Base-by-base conservation (phyloP, 2,888 invertebrate genomes). In the Maniola hyperantus region DNA sequence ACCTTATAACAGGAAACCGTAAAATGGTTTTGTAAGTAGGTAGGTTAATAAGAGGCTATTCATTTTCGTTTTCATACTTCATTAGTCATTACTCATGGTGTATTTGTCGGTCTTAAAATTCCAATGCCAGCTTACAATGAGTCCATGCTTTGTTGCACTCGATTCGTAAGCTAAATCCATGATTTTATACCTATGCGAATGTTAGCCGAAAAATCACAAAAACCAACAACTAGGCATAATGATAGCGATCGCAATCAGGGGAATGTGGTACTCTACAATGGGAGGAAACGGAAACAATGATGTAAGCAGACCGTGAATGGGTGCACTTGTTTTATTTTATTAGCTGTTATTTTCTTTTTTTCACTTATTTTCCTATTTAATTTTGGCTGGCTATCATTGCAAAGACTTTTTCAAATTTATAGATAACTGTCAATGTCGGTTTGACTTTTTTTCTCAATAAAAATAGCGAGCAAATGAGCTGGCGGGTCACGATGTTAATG, bases 241-340 rank as follows among this genome's bases (percentile, higher is more conserved):
- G 48, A 53, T 62, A 62, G 63, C 54, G 54, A 34, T 63, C 8
- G 63, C 63, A 63, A 63, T 63, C 63, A 63, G 63, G 63, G 62
- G 54, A 63, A 63, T 55, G 55, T 63, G 44, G 46, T 34, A 63
- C 54, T 55, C 46, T 53, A 81, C 81, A 80, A 81, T 79, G 77
- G 74, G 69, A 71, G 76, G 72, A 75, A 73, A 73, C 18, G 63
- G 44, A 54, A 73, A 77, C 78, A 78, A 80, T 76, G 76, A 75
- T 76, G 66, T 75, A 70, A 73, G 73, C 77, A 83, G 82, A 83
- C 82, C 79, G 80, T 80, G 73, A 79, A 80, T 62, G 60, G 68
- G 46, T 44, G 54, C 53, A 58, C 63, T 71, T 67, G 61, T 68
- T 70, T 70, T 73, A 71, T 73, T 71, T 71, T 72, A 67, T 69